Evolutionary conservation across 1,140 invertebrate genomes (phyloP).

Genomic region (Potamilus streckersoni): DNA sequence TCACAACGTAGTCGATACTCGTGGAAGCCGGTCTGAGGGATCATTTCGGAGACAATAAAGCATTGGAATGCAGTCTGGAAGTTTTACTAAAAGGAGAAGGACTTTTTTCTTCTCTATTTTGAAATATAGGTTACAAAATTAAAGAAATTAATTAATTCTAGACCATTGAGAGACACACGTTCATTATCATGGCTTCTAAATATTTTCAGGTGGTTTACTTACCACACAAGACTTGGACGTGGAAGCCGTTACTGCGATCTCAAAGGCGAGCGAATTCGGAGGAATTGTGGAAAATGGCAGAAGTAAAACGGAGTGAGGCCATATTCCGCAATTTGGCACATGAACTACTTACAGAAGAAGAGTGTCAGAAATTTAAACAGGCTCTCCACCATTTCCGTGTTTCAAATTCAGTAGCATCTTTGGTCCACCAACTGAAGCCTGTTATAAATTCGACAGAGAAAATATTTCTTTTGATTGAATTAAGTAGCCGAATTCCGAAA

Average conservation of each 20-base stretch:
- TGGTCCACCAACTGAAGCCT: conserved; percentile 49
- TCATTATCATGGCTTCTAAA: not conserved
- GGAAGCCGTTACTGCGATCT: conserved; percentile 15
- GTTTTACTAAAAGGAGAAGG: too few relatives aligned
- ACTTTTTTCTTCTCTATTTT: too few relatives aligned
- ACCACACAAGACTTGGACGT: conserved; percentile 14
- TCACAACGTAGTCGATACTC: too few relatives aligned
- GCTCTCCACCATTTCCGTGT: conserved; percentile 53
- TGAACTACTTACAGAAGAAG: conserved; percentile 47
- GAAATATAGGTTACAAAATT: too few relatives aligned
- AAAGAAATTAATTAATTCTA: too few relatives aligned
- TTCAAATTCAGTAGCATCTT: conserved; percentile 45
- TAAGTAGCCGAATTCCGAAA: conserved; percentile 46
- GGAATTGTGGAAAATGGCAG: conserved; percentile 25
- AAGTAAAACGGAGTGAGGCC: conserved; percentile 37
- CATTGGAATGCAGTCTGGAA: too few relatives aligned
- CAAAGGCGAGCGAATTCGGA: conserved; percentile 5
- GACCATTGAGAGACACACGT: too few relatives aligned
- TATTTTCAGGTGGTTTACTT: conserved; percentile 22
- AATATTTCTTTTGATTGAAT: conserved; percentile 53
- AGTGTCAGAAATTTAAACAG: conserved; percentile 50
- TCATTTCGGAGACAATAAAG: too few relatives aligned
- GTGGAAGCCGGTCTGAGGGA: too few relatives aligned
- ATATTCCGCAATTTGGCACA: conserved; percentile 52
- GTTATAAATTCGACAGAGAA: conserved; percentile 56